phyloP scores from a whole-genome alignment of 2,797 vertebrate species.

The Artibeus jamaicensis region DNA sequence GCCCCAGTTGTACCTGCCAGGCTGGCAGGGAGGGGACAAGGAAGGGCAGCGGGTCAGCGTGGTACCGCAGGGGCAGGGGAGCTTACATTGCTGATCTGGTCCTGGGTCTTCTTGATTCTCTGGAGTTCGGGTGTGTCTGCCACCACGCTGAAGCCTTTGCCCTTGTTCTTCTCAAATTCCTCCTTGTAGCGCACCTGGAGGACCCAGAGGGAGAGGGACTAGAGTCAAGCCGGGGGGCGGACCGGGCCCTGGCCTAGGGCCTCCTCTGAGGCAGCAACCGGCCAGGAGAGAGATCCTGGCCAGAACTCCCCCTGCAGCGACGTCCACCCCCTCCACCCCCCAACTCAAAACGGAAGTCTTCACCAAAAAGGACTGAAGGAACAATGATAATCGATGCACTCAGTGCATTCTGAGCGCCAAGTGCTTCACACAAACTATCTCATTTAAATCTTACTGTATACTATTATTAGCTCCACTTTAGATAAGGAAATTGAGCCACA shows the following conservation, averaged over 20 bases:
- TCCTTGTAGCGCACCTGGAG: conserved; percentile 95
- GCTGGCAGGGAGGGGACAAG: accelerated
- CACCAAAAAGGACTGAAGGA: background rate
- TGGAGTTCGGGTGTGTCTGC: conserved; percentile 95
- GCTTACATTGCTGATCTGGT: conserved; percentile 97
- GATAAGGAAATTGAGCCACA: background rate
- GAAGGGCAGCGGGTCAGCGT: accelerated
- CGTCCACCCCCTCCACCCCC: background rate
- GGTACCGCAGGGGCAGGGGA: accelerated
- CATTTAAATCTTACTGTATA: background rate
- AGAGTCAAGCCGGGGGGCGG: background rate
- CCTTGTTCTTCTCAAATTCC: conserved; percentile 98
- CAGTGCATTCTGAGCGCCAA: background rate
- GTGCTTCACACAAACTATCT: background rate
- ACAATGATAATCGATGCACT: background rate
- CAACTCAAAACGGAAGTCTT: background rate
- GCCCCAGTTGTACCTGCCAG: background rate
- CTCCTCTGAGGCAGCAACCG: background rate
- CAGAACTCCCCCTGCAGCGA: background rate
- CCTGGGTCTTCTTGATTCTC: conserved; percentile 97
- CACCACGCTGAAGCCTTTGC: conserved; percentile 94
- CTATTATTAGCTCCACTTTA: background rate
- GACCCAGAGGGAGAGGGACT: accelerated
- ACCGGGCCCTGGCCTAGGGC: background rate
- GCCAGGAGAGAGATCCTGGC: background rate